Base-by-base conservation (phyloP, 2,888 invertebrate genomes). In the Gryllus longicercus region DNA sequence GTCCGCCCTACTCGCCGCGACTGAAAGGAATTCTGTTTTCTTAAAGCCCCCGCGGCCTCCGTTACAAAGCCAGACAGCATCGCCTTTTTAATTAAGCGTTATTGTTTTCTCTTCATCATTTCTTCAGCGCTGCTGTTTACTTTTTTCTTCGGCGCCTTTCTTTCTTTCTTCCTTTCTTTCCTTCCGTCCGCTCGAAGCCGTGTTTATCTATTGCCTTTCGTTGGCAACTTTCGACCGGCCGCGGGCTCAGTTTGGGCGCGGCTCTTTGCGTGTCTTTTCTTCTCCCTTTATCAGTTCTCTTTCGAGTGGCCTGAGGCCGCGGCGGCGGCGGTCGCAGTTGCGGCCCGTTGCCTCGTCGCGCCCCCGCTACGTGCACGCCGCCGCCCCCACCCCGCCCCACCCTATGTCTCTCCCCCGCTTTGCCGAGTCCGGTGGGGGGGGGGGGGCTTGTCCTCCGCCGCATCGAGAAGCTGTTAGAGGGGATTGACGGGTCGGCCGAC, bases 21-120 rank as follows among this genome's bases (percentile, higher is more conserved):
- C 63, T 63, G 63, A 63, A 63, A 63, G 63, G 63, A 63, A 63
- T 63, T 63, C 63, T 63, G 63, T n/a, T 63, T 63, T 63, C 63
- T 63, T 63, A 63, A 63, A 63, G 63, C 63, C 63, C 63, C 63
- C 63, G 63, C 63, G n/a, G 63, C 63, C 63, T 18, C 14, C 63
- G 63, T 63, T 63, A 63, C 63, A 63, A 63, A 63, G 63, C 63
- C 63, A 63, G 63, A 63, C 63, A 63, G 63, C 63, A 63, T 63
- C 63, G 63, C 63, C 63, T 63, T 63, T 63, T 63, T 63, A 63
- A 63, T 63, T 63, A 63, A 63, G 63, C 63, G 63, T 63, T 63
- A 63, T 63, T 63, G 63, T 63, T 63, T 63, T 63, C 63, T 63
- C 63, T 63, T 63, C 63, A n/a, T 63, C 63, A 63, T 63, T 63